These are phyloP conservation scores for Artibeus lituratus DNA, from an alignment of 2,797 vertebrate species.

Conservation along the genomic window DNA sequence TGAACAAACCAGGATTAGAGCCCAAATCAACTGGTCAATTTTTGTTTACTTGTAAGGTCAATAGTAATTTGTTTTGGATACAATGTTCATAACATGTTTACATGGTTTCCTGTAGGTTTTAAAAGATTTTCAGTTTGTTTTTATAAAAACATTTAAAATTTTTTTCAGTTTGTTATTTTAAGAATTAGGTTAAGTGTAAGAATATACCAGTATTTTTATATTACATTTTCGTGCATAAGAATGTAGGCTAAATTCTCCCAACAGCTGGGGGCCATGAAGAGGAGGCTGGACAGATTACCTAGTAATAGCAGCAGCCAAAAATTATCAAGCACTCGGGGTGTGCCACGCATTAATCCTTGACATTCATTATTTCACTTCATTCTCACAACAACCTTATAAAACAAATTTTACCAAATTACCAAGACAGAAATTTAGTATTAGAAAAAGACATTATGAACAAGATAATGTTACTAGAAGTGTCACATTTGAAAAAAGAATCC, in stretches of 20 bases:
- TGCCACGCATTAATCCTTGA: neutral
- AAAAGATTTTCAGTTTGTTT: neutral
- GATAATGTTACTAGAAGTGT: neutral
- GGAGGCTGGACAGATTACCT: neutral
- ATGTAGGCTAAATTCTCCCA: neutral
- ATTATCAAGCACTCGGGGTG: neutral
- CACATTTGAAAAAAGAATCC: neutral
- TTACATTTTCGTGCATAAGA: conserved; percentile 29
- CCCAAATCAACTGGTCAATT: neutral
- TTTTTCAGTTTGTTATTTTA: neutral
- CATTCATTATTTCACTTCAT: conserved; percentile 5
- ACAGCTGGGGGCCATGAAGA: neutral
- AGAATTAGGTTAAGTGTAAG: neutral
- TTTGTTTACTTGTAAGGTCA: neutral
- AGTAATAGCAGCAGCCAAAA: neutral
- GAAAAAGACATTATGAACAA: neutral
- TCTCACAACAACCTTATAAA: neutral
- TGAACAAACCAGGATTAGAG: conserved; percentile 11
- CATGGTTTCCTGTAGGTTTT: neutral
- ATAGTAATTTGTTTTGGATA: neutral
- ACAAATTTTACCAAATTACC: neutral
- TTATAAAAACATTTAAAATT: conserved; percentile 15
- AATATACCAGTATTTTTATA: neutral
- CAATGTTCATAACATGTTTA: neutral
- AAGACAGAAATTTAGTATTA: neutral